Base-by-base conservation (phyloP, 2,797 vertebrate genomes). In the Pipistrellus pipistrellus region DNA sequence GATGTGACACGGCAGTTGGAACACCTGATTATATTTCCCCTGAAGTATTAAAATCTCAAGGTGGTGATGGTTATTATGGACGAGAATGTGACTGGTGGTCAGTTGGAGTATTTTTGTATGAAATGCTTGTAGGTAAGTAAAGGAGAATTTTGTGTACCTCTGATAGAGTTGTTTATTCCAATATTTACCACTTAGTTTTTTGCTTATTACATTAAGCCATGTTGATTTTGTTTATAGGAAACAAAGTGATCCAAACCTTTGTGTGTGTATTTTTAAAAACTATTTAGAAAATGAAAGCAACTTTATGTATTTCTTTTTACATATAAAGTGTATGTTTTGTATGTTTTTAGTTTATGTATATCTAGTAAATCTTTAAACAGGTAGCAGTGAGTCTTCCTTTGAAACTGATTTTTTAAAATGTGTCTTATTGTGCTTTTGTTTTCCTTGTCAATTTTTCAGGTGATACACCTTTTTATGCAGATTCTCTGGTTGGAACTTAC, bases 61-160 rank as follows among this genome's bases (percentile, higher is more conserved):
- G 99, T 94, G 99, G 99, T 89, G 99, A 99, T 92, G 99, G 99
- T 88, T 99, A 99, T 97, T 99, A 99, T 72, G 99, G 99, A 95
- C 97, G 99, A 97, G 99, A 99, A 98, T 99, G 99, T 88, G 99
- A 99, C 98, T 99, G 99, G 99, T 99, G 99, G 99, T 99, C 99
- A 27, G 99, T 99, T 95, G 99, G 99, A 64, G 99, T 99, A 83
- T 99, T 99, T 98, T 98, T 99, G 89, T 99, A 99, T 96, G 99
- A 99, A 98, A 99, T 99, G 99, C 99, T 99, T 85, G 99, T 99
- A 59, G 99, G 99, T 99, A 97, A 99, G 99, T 99, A 91, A 93
- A 96, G 59, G 75, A 77, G 2, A 25, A 88, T 92, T 94, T 82
- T 77, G n/a, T 94, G 0, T n/a, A 23, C 2, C 78, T 38, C 14